Evolutionary conservation across 2,888 invertebrate species (phyloP).

Genomic region (Amaurobius ferox): DNA sequence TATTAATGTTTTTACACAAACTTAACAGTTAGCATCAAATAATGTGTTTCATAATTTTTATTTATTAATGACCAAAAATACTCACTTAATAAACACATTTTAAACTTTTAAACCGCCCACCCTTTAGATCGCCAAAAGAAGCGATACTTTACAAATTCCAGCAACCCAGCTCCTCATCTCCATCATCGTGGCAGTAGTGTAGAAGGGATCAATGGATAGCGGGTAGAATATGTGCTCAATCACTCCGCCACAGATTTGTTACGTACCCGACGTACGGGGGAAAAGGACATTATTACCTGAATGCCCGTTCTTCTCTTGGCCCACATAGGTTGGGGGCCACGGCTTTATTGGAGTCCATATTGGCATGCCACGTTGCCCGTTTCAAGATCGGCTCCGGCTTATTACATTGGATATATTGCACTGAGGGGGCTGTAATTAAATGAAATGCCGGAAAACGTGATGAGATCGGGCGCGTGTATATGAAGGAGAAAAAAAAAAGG

Average conservation of each 20-base stretch:
- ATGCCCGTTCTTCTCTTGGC: conserved; percentile 42
- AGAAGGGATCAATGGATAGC: conserved; percentile 72
- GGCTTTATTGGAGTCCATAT: conserved; percentile 41
- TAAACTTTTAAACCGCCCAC: no score
- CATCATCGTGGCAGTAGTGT: conserved; percentile 70
- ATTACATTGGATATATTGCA: conserved; percentile 57
- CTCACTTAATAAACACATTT: no score
- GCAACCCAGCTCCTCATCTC: conserved; percentile 37
- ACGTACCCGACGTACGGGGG: conserved; percentile 42
- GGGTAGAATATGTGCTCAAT: conserved; percentile 72
- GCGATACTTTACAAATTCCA: background rate
- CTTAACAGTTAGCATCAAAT: no score
- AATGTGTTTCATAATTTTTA: no score
- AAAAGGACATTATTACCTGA: conserved; percentile 59
- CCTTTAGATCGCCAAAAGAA: conserved; percentile 40
- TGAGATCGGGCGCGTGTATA: background rate
- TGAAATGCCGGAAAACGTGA: conserved; percentile 24
- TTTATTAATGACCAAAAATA: no score
- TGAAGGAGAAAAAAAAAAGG: background rate
- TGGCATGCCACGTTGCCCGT: conserved; percentile 60
- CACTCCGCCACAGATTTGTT: conserved; percentile 72
- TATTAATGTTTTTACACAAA: no score
- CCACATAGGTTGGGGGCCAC: conserved; percentile 64
- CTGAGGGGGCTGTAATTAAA: conserved; percentile 62
- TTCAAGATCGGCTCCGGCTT: conserved; percentile 58